Evolutionary conservation across 2,113 vertebrate species (phyloP), one percentile per base, ranked within the genome.

Genomic region (Andinoacara biseriatus): DNA sequence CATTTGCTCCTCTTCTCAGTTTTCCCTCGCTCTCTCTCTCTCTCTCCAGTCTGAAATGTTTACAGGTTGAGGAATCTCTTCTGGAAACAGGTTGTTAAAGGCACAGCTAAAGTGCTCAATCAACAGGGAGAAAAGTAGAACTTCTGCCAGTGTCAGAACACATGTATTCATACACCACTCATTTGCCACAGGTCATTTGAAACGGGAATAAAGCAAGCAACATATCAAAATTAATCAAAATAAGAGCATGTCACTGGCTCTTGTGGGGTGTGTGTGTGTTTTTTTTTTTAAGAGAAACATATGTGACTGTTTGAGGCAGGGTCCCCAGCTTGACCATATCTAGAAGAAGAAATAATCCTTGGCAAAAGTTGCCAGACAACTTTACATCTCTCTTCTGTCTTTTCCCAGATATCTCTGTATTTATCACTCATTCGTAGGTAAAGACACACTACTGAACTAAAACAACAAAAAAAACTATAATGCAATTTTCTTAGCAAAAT

Each of bases 41-140:
- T 82, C 75, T 62, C 80, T 85, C 33, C 52, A 54, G 46, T 86
- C 80, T 82, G 57, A 88, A 89, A 90, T 93, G 92, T 94, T 93
- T 91, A 92, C 90, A 93, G 89, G 82, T 91, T 92, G 82, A 93
- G 82, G 75, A 91, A 85, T 78, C 77, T 80, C 38, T 78, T 72
- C 74, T 86, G 85, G 65, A 90, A 85, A 81, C 76, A 72, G 63
- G 67, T 67, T 80, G 84, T 87, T 87, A 67, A 85, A 86, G 59
- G 54, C 62, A 84, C 6, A 78, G n/a, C 74, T 82, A 9, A 65
- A 88, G 77, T 79, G 75, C 59, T 78, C n/a, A 69, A 74, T 80
- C 62, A 58, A 49, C n/a, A 56, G 58, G 17, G 26, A 58, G 60
- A 20, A 80, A 81, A 84, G 22, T 24, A n/a, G 20, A 76, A 75